Base-by-base conservation (phyloP, 2,797 vertebrate genomes). In the Cynopterus sphinx region DNA sequence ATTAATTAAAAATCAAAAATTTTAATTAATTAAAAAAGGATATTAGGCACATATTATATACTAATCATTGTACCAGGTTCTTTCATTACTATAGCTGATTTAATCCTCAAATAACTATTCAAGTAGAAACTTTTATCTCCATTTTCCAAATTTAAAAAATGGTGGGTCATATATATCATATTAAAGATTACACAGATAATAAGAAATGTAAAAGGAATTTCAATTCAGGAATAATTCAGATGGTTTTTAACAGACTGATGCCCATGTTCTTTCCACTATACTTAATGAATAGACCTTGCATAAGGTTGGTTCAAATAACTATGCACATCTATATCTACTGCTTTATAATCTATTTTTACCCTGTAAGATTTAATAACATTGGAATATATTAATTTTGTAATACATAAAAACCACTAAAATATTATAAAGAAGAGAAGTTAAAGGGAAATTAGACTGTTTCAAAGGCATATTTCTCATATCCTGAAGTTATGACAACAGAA, bases 321-420 rank as follows among this genome's bases (percentile, higher is more conserved):
- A 68, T 49, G 75, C 5, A 43, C 46, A 73, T 88, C 70, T 73
- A 36, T 87, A 71, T 67, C 61, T 43, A 74, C 39, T 79, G 41
- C 33, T 61, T 31, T 51, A 41, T 28, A 77, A 5, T 93, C 36
- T 73, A 63, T 63, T 75, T 91, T 65, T 81, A 77, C 8, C 6
- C 19, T 2, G 17, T 41, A 17, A 90, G 16, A 67, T 57, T 84
- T 94, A 61, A 73, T 36, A 55, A 88, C 39, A 74, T 0, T 22
- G 19, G 16, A 55, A 75, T 81, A 63, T 36, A 90, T 43, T 86
- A 89, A 87, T n/a, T 84, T 70, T 83, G 71, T 33, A 95, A 70
- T n/a, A 85, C 71, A 75, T 74, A 91, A 93, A 93, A 16, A 49
- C 43, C 24, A 82, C 36, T 74, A 61, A 92, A 85, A 92, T 67